Evolutionary conservation across 2,888 invertebrate species (phyloP).

Genomic region (Dynastes maya): DNA sequence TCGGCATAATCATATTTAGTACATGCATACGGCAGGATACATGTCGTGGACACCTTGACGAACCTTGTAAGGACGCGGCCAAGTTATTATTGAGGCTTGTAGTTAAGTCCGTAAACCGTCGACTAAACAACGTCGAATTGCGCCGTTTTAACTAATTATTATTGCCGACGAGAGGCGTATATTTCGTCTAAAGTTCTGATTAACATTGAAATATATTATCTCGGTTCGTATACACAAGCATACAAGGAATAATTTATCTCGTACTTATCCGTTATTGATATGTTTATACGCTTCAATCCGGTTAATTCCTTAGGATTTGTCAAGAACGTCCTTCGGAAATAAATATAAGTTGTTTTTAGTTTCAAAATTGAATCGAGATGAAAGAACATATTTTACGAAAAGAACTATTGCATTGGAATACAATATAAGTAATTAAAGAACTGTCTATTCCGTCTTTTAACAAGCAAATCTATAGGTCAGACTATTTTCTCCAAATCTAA

Average conservation of each 20-base stretch:
- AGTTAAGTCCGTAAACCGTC: conserved; percentile 18
- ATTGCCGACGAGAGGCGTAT: conserved; percentile 17
- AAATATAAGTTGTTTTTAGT: too few species aligned
- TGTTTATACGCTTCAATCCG: background rate
- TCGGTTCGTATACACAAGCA: background rate
- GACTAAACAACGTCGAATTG: conserved; percentile 31
- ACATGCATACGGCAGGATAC: background rate
- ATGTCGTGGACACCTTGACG: conserved; percentile 35
- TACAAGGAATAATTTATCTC: background rate
- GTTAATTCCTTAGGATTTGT: too few species aligned
- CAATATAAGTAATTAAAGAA: too few species aligned
- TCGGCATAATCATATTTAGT: conserved; percentile 40
- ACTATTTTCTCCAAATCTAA: too few species aligned
- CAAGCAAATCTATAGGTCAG: too few species aligned
- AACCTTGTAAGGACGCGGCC: conserved; percentile 29
- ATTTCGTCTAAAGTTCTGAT: conserved; percentile 25
- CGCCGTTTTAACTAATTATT: conserved; percentile 34
- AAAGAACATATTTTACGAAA: too few species aligned
- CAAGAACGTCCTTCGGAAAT: too few species aligned
- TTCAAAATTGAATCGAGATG: too few species aligned
- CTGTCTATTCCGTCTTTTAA: too few species aligned
- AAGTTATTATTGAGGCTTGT: conserved; percentile 38
- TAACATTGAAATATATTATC: conserved; percentile 10
- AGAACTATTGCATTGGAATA: too few species aligned
- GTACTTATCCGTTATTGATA: background rate